Base-by-base conservation (phyloP, 2,113 vertebrate genomes). In the Stigmatopora argus region DNA sequence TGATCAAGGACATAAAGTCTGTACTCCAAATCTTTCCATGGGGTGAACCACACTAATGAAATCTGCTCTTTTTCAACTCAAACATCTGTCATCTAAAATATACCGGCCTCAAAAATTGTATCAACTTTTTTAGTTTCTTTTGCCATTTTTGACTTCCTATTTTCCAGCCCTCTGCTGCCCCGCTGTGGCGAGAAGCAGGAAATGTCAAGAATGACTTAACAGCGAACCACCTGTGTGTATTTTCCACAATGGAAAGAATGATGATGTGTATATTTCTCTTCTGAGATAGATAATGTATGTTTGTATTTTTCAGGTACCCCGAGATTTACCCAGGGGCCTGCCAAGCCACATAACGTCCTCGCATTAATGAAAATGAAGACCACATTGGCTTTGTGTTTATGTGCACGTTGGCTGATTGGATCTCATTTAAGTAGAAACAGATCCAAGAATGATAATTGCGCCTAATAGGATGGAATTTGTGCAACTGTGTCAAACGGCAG, bases 381-480 rank as follows among this genome's bases (percentile, higher is more conserved):
- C 89, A 91, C 74, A 90, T 89, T 89, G 81, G 48, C 66, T 71
- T 49, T 47, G 65, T 74, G 75, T 78, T 80, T 78, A 76, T 79
- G 74, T 81, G 77, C 72, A 69, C 58, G 47, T 73, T 73, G 74
- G 53, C 88, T 91, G 85, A 88, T 88, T 89, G 87, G 87, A 85
- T 83, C 74, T 84, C 77, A 75, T 87, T 84, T 86, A 87, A 89
- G 83, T 85, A 87, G 84, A 88, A 88, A 82, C 87, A 89, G 88
- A 88, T 88, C 90, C 80, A 90, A 88, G 87, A 89, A 90, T 85
- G 89, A 89, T 90, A 90, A 90, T 91, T 86, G 88, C 79, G 57
- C 66, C 80, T 89, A 89, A 87, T 89, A 80, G 78, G 74, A 77
- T 81, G 84, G 89, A 89, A 88, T 89, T 88, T 88, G 73, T 80